These are phyloP conservation scores for Illadopsis cleaveri DNA, from an alignment of 2,113 vertebrate genomes.

Conservation along the genomic window DNA sequence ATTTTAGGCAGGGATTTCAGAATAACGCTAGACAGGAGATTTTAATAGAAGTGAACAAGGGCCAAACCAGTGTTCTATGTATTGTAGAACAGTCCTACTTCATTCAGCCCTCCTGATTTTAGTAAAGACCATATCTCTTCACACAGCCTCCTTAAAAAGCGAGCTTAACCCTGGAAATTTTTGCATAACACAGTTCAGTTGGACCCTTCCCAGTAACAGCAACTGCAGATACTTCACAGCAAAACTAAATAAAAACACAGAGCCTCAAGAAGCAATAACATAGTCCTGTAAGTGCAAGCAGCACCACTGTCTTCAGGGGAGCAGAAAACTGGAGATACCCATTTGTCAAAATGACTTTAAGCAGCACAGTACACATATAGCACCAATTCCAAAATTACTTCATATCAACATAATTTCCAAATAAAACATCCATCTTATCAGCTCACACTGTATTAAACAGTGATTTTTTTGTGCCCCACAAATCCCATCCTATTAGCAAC, in stretches of 20 bases:
- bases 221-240: background rate
- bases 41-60: background rate
- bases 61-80: background rate
- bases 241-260: background rate
- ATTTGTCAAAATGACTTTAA: background rate
- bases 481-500: background rate
- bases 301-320: background rate
- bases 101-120: background rate
- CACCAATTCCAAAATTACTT: background rate
- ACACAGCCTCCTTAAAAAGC: background rate
- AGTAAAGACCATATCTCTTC: background rate
- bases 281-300: background rate
- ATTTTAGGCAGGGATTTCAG: background rate
- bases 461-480: background rate
- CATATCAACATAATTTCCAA: background rate
- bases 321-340: background rate
- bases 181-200: background rate
- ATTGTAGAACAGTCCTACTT: background rate
- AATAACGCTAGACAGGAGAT: background rate
- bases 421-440: background rate
- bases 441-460: background rate
- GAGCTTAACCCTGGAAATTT: background rate
- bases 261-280: background rate
- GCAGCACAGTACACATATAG: background rate
- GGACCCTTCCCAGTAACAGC: background rate